Percentiles rank a stretch among this genome's conserved stretches.
Conservation (phyloP, 2,888 invertebrate species). For the Linnaemya vulpina region DNA sequence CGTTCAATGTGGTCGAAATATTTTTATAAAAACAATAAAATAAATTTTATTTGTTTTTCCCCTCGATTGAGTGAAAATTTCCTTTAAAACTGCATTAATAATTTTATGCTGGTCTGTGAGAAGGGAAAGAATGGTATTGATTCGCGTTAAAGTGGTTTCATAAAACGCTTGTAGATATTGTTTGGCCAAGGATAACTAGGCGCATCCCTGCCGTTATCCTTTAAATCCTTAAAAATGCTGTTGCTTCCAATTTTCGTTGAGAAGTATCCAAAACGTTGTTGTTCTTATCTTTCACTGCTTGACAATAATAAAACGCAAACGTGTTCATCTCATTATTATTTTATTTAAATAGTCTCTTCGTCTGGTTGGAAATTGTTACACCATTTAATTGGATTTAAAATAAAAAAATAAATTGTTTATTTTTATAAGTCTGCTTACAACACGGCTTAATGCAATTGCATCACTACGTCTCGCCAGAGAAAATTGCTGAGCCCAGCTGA, state of each 20-base stretch:
- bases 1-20: slow-evolving; percentile 76
- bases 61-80: slow-evolving; percentile 81
- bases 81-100: slow-evolving; percentile 76
- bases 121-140: background rate
- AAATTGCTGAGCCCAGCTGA: slow-evolving; percentile 38
- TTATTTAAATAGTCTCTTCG: background rate
- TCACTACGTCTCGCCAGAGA: slow-evolving; percentile 55
- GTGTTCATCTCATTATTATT: slow-evolving; percentile 19
- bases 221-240: background rate
- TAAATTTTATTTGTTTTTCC: slow-evolving; percentile 80
- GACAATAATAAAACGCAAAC: background rate
- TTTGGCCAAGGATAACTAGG: background rate
- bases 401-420: background rate
- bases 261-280: too few relatives aligned
- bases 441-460: slow-evolving; percentile 57
- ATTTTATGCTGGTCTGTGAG: slow-evolving; percentile 11
- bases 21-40: slow-evolving; percentile 66
- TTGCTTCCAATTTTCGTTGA: too few relatives aligned
- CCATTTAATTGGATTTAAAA: slow-evolving; percentile 4
- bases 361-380: slow-evolving; percentile 22
- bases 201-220: background rate
- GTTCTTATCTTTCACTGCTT: background rate
- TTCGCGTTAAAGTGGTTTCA: background rate
- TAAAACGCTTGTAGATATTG: background rate
- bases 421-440: slow-evolving; percentile 45